Conservation (phyloP, 2,797 vertebrate genomes). For the Microctenopoma stevenorrisi region DNA sequence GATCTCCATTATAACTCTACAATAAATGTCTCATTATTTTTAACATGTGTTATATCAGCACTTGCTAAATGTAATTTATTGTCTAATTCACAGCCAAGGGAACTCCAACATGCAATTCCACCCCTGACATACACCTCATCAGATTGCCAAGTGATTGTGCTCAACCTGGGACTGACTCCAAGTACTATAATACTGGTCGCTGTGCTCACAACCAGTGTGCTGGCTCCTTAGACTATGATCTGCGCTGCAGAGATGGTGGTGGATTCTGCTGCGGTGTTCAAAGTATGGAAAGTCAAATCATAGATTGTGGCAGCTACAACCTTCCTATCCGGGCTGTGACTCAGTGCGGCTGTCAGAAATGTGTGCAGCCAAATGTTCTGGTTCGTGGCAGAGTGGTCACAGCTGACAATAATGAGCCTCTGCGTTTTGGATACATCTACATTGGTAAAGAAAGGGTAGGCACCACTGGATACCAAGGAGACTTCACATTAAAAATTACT, state of each 20-base stretch:
- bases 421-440: slow-evolving; percentile 92
- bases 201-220: slow-evolving; percentile 88
- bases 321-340: slow-evolving; percentile 89
- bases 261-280: slow-evolving; percentile 88
- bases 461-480: slow-evolving; percentile 93
- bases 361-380: slow-evolving; percentile 86
- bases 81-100: slow-evolving; percentile 83
- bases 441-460: slow-evolving; percentile 89
- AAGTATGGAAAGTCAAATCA: slow-evolving; percentile 83
- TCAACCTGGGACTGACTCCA: slow-evolving; percentile 81
- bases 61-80: slow-evolving; percentile 22
- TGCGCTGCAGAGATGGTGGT: slow-evolving; percentile 83
- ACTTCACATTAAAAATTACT: slow-evolving; percentile 91
- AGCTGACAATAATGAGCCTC: slow-evolving; percentile 88
- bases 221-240: slow-evolving; percentile 73
- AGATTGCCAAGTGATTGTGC: slow-evolving; percentile 90
- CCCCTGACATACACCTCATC: slow-evolving; percentile 86
- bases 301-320: slow-evolving; percentile 86
- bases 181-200: slow-evolving; percentile 88
- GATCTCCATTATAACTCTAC: neutral
- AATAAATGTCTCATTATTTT: neutral
- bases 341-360: slow-evolving; percentile 89
- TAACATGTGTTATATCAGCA: slow-evolving; percentile 1
- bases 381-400: slow-evolving; percentile 90
- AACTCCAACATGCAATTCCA: slow-evolving; percentile 85